Conservation (phyloP, 1,140 invertebrate genomes). For the Saccostrea echinata region DNA sequence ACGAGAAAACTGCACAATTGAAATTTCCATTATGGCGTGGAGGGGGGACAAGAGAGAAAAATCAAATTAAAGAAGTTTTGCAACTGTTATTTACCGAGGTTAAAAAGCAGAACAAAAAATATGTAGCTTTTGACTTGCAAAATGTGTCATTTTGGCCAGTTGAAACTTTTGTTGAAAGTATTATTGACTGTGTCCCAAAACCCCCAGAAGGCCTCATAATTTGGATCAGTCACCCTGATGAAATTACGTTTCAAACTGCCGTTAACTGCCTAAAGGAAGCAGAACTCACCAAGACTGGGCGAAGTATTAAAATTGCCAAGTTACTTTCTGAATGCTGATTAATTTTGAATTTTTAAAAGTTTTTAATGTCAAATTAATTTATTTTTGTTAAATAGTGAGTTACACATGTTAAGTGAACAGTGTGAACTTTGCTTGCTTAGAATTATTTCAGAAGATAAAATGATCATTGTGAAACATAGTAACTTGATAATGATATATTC, state of each 20-base stretch:
- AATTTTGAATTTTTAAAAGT: too few relatives aligned
- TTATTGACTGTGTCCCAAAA: neutral
- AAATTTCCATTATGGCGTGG: neutral
- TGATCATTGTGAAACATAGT: too few relatives aligned
- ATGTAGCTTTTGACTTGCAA: neutral
- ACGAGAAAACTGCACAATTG: neutral
- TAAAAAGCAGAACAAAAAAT: neutral
- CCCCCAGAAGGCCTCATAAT: neutral
- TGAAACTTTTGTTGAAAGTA: neutral
- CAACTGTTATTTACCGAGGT: neutral
- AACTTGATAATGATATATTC: too few relatives aligned
- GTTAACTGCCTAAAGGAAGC: neutral
- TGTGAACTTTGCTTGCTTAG: too few relatives aligned
- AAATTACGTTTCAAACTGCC: neutral
- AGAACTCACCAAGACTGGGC: too few relatives aligned
- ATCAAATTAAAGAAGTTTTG: neutral
- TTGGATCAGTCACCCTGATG: neutral
- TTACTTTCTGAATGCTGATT: too few relatives aligned
- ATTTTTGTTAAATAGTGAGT: too few relatives aligned
- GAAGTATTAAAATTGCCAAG: too few relatives aligned
- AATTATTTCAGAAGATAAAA: too few relatives aligned
- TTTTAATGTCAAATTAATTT: too few relatives aligned
- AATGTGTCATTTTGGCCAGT: neutral
- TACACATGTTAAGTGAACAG: too few relatives aligned
- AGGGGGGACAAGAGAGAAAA: neutral